phyloP scores from a whole-genome alignment of 2,888 invertebrate species.

The Priocnemis perturbator region DNA sequence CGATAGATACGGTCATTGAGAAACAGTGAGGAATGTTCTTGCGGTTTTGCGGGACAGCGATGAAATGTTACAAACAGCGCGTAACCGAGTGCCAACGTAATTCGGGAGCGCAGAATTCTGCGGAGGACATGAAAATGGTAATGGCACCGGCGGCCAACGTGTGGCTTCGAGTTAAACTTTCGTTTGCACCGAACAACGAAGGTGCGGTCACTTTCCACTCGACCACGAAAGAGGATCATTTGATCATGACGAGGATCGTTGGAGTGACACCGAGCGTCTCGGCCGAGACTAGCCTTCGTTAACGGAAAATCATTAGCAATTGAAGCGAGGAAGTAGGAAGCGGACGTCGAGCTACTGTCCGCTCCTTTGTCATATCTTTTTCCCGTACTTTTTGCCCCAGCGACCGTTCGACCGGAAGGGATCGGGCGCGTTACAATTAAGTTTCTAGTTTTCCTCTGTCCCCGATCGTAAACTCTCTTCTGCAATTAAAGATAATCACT shows the following conservation, averaged over 20 bases:
- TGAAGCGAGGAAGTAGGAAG: slow-evolving; percentile 2
- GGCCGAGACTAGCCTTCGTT: not conserved
- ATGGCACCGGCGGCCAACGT: not conserved
- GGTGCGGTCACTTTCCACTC: slow-evolving; percentile 47
- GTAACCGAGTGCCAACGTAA: no score
- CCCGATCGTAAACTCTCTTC: no score
- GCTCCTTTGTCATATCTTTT: no score
- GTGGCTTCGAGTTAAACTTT: slow-evolving; percentile 42
- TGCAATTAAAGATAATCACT: no score
- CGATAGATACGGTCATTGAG: no score
- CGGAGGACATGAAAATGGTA: not conserved
- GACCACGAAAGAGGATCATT: slow-evolving; percentile 27
- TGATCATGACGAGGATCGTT: slow-evolving; percentile 9
- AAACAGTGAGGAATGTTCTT: no score
- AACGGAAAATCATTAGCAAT: not conserved
- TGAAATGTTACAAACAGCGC: no score
- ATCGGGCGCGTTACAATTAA: no score
- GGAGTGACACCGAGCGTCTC: not conserved
- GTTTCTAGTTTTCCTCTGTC: no score
- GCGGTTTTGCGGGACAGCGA: no score
- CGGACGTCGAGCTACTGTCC: not conserved
- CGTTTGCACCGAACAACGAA: slow-evolving; percentile 43
- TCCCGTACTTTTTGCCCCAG: no score
- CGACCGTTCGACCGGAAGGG: no score
- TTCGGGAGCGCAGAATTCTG: not conserved